Conservation (phyloP, 1,140 invertebrate species). For the Euglossa dilemma region DNA sequence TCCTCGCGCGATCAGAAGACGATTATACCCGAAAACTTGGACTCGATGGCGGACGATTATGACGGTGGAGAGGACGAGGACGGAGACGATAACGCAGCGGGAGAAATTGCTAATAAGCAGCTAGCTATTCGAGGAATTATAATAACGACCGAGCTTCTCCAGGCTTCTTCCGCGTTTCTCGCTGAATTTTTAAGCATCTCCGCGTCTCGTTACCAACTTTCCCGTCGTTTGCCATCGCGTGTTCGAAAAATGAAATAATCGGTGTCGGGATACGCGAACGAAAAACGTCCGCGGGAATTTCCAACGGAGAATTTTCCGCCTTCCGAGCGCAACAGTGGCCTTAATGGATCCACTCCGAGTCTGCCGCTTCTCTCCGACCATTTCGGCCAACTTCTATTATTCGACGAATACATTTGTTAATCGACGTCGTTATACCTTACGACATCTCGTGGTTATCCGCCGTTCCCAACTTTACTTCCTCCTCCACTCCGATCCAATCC, state of each 20-base stretch:
- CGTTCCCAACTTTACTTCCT: background rate
- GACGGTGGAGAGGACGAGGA: no score
- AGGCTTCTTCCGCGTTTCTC: background rate
- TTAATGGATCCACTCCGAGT: background rate
- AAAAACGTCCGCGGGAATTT: background rate
- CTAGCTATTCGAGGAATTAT: background rate
- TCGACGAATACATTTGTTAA: background rate
- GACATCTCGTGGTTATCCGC: background rate
- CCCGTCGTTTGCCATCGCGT: background rate
- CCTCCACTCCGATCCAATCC: background rate
- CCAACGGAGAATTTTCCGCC: background rate
- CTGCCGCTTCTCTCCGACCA: background rate
- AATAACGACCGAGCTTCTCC: conserved; percentile 20
- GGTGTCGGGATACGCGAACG: background rate
- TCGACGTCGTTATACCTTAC: background rate
- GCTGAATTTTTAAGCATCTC: conserved; percentile 39
- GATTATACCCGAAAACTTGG: background rate
- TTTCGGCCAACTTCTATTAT: conserved; percentile 1
- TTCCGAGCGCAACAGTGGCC: background rate
- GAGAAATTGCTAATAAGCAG: conserved; percentile 12
- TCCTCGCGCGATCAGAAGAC: background rate
- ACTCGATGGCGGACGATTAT: no score
- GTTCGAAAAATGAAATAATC: conserved; percentile 38
- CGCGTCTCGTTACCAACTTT: conserved; percentile 35
- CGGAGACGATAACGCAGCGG: background rate